Evolutionary conservation across 2,797 vertebrate genomes (phyloP), one percentile per base, ranked within the genome.

Genomic region (Buphagus erythrorhynchus): DNA sequence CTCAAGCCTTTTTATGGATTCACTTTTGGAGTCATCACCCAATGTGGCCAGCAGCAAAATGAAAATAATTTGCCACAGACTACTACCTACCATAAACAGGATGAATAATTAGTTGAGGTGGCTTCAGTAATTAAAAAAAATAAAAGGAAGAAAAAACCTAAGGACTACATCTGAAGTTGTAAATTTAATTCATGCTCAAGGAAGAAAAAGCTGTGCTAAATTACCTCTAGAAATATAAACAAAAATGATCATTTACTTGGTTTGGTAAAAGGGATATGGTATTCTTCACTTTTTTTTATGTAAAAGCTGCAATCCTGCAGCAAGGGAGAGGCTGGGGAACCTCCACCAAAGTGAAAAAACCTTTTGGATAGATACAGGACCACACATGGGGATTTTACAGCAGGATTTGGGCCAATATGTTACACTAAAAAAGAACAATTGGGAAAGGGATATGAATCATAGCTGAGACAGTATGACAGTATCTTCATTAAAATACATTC

Each of bases 101-200:
- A 78, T 90, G 87, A 96, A 95, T 96, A 97, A 96, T 94, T 97
- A 96, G 90, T 42, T 83, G 65, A 40, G 79, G 63, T 92, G 83
- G 86, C 94, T 94, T 90, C 66, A 80, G 75, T 91, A 95, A 96
- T 93, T 86, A 51, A 65, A 93, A 84, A 88, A 85, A 73, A 6
- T 14, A 13, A 57, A 62, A 90, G 28, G 46, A 55, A 46, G 7
- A 69, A 65, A 91, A 88, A 75, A 57, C 20, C n/a, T 55, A 73
- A 77, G 38, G 52, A 88, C 59, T 89, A 68, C 36, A 73, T 67
- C 51, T 86, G 55, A 93, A 65, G 55, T 20, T 93, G 80, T 74
- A 95, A 93, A 76, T 74, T 71, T 65, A 90, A 92, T 72, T 91
- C 68, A 71, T 4, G 43, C 10, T 58, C 55, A 88, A 69, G 33